Evolutionary conservation across 2,888 invertebrate genomes (phyloP).

Genomic region (Nephrotoma flavescens): DNA sequence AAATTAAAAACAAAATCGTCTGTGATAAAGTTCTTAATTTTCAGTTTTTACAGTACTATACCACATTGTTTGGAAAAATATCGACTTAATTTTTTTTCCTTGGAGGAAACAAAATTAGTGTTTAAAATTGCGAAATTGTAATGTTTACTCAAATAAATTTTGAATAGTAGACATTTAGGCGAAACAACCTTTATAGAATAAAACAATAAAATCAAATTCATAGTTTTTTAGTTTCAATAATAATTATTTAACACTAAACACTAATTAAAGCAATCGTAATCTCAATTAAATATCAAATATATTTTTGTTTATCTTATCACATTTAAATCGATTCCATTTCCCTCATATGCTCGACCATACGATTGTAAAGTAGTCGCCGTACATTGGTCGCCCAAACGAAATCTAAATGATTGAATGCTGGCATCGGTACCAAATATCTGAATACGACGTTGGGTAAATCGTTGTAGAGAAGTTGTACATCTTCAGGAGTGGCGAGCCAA

Average conservation of each 20-base stretch:
- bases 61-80: not conserved
- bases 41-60: not conserved
- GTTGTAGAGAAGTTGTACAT: conserved; percentile 37
- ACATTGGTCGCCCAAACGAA: conserved; percentile 40
- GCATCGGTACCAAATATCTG: conserved; percentile 38
- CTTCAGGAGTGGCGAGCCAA: conserved; percentile 43
- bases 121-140: not conserved
- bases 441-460: conserved; percentile 38
- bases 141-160: not conserved
- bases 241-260: not conserved
- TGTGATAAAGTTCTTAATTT: not conserved
- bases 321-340: not conserved
- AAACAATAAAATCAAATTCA: not conserved
- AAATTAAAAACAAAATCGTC: not conserved
- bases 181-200: not conserved
- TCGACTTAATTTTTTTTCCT: too few relatives aligned
- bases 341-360: conserved; percentile 1
- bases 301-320: not conserved
- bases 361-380: not conserved
- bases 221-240: not conserved
- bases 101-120: too few relatives aligned
- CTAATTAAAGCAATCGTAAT: too few relatives aligned
- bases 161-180: not conserved
- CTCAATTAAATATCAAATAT: too few relatives aligned
- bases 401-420: conserved; percentile 40